Percentiles rank a stretch among this genome's conserved stretches.
phyloP scores from a whole-genome alignment of 2,888 invertebrate genomes.

The Dusona sp. region DNA sequence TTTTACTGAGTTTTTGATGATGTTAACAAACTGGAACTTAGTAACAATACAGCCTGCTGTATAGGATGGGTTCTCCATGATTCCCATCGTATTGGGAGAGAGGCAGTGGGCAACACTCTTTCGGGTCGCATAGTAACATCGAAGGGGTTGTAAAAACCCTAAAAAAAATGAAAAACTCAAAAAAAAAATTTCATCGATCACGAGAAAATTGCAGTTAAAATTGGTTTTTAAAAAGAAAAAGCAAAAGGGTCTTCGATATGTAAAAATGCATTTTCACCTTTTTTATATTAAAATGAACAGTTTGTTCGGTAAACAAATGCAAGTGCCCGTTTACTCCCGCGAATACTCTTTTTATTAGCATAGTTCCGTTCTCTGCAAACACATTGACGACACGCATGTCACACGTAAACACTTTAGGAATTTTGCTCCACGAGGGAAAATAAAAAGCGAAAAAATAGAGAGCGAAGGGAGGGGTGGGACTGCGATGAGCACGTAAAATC shows the following conservation, averaged over 20 bases:
- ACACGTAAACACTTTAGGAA: constrained; percentile 8
- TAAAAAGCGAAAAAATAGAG: not conserved
- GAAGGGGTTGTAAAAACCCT: not conserved
- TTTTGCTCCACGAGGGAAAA: not conserved
- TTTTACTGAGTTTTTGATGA: too few relatives aligned
- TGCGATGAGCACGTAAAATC: constrained; percentile 40
- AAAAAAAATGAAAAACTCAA: not conserved
- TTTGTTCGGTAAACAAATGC: not conserved
- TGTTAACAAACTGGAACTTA: too few relatives aligned
- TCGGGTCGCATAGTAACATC: not conserved
- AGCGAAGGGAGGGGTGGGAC: too few relatives aligned
- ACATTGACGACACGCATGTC: not conserved
- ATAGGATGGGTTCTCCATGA: too few relatives aligned
- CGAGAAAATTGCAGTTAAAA: not conserved
- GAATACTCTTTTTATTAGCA: not conserved
- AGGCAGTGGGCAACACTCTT: not conserved
- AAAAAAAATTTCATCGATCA: not conserved
- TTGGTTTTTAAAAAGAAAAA: not conserved
- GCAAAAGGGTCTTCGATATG: not conserved
- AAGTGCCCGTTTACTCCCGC: not conserved
- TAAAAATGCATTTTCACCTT: not conserved
- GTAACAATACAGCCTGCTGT: too few relatives aligned
- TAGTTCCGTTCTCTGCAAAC: not conserved
- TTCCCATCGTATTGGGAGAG: too few relatives aligned
- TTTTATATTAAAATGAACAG: not conserved